Percentiles rank a stretch among this genome's conserved stretches.
These are phyloP conservation scores for Yponomeuta malinellus DNA, from an alignment of 2,888 invertebrate genomes.

Conservation along the genomic window DNA sequence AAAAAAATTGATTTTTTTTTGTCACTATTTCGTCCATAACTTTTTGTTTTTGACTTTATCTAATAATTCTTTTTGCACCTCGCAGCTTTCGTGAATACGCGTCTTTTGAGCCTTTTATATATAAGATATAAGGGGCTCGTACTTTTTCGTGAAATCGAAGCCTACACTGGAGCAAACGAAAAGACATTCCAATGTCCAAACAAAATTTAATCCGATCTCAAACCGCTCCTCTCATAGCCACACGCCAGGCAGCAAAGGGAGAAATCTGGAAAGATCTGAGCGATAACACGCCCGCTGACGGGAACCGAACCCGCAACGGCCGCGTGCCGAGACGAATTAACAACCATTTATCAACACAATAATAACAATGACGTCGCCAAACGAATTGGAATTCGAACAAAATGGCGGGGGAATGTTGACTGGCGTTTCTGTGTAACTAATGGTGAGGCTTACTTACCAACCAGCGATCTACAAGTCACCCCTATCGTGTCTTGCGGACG, in stretches of 20 bases:
- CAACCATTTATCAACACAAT: conserved; percentile 42
- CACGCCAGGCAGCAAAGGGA: conserved; percentile 23
- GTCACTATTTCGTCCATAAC: too few relatives aligned
- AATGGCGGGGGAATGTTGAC: neutral
- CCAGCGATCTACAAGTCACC: neutral
- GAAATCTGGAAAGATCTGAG: conserved; percentile 34
- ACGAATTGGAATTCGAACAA: neutral
- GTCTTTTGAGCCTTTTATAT: too few relatives aligned
- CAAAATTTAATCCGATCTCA: too few relatives aligned
- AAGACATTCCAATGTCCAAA: too few relatives aligned
- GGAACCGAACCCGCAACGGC: conserved; percentile 17
- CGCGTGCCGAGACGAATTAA: conserved; percentile 35
- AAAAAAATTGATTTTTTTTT: too few relatives aligned
- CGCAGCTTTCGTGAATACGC: too few relatives aligned
- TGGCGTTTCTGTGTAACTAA: neutral
- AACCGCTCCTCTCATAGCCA: conserved; percentile 15
- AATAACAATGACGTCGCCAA: conserved; percentile 22
- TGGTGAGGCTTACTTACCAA: neutral
- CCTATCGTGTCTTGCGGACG: too few relatives aligned
- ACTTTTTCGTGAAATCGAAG: too few relatives aligned
- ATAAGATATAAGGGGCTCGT: too few relatives aligned
- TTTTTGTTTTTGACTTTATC: too few relatives aligned
- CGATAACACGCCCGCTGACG: conserved; percentile 34
- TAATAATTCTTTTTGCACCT: too few relatives aligned
- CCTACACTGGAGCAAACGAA: too few relatives aligned